These are phyloP conservation scores for Blastomussa wellsi DNA, from an alignment of 92 coral and sea anemone species.

Conservation along the genomic window DNA sequence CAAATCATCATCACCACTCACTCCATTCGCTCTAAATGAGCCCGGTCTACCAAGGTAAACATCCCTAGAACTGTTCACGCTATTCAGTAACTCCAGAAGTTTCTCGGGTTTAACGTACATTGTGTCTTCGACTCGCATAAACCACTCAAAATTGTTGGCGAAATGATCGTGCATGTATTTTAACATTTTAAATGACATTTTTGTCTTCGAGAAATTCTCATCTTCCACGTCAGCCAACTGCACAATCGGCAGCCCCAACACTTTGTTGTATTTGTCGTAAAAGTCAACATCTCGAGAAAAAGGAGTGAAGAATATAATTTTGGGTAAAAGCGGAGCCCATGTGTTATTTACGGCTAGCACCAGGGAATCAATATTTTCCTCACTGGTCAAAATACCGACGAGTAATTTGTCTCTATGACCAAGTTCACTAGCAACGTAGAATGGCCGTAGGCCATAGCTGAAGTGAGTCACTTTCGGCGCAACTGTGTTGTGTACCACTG, in stretches of 20 bases:
- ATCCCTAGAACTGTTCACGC: slow-evolving; percentile 83
- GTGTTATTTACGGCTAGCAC: slow-evolving; percentile 93
- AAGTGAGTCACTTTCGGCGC: slow-evolving; percentile 87
- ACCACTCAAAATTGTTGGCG: slow-evolving; percentile 90
- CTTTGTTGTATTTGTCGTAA: slow-evolving; percentile 89
- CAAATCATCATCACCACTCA: slow-evolving; percentile 48
- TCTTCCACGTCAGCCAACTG: slow-evolving; percentile 86
- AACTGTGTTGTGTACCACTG: slow-evolving; percentile 75
- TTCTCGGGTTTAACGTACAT: slow-evolving; percentile 83
- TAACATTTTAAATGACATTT: slow-evolving; percentile 86
- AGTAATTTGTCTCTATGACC: slow-evolving; percentile 89
- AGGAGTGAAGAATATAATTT: slow-evolving; percentile 84
- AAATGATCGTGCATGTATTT: slow-evolving; percentile 91
- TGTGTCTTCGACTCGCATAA: slow-evolving; percentile 86
- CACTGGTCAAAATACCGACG: slow-evolving; percentile 91
- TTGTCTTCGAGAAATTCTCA: slow-evolving; percentile 80
- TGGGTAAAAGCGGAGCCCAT: slow-evolving; percentile 87
- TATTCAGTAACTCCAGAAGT: slow-evolving; percentile 74
- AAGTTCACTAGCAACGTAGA: slow-evolving; percentile 95
- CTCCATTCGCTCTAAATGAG: slow-evolving; percentile 57
- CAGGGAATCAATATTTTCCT: slow-evolving; percentile 82
- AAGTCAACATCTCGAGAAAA: slow-evolving; percentile 92
- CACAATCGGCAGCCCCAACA: slow-evolving; percentile 88
- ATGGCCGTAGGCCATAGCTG: slow-evolving; percentile 86
- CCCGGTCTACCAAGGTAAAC: slow-evolving; percentile 87